A percentile compares a stretch with the other conserved stretches of the same genome.
phyloP scores from a whole-genome alignment of 2,797 vertebrate species.

The Aeoliscus strigatus region DNA sequence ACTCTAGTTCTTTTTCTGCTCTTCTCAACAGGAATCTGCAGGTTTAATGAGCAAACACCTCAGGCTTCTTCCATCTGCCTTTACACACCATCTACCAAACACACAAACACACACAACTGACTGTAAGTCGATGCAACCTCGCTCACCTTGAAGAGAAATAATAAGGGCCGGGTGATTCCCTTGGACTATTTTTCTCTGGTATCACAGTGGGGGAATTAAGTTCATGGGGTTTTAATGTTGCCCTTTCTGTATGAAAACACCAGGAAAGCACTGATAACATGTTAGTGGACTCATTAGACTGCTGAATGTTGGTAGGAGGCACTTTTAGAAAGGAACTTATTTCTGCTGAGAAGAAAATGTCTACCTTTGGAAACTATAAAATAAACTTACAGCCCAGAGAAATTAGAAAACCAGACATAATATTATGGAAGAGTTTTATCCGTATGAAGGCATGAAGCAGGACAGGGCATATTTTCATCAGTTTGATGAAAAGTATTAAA shows the following conservation, averaged over 20 bases:
- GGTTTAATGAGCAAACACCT: conserved; percentile 30
- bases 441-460: background rate
- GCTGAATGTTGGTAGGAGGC: conserved; percentile 5
- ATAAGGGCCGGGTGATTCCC: conserved; percentile 25
- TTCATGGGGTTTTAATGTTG: conserved; percentile 22
- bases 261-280: conserved; percentile 27
- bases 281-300: conserved; percentile 19
- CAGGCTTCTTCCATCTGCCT: conserved; percentile 53
- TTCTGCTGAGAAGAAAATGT: conserved; percentile 1
- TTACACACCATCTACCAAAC: conserved; percentile 26
- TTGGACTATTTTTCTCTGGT: conserved; percentile 14
- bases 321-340: conserved; percentile 17
- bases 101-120: conserved; percentile 2
- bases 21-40: conserved; percentile 41
- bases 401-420: conserved; percentile 7
- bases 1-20: conserved; percentile 26
- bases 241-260: conserved; percentile 25
- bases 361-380: conserved; percentile 19
- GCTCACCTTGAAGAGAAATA: conserved; percentile 13
- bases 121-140: conserved; percentile 10
- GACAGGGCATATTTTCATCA: background rate
- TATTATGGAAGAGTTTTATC: conserved; percentile 15
- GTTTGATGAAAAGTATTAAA: background rate
- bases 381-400: conserved; percentile 9
- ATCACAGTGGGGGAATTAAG: conserved; percentile 8